Base-by-base conservation (phyloP, 2,797 vertebrate species). In the Chloroceryle inda region DNA sequence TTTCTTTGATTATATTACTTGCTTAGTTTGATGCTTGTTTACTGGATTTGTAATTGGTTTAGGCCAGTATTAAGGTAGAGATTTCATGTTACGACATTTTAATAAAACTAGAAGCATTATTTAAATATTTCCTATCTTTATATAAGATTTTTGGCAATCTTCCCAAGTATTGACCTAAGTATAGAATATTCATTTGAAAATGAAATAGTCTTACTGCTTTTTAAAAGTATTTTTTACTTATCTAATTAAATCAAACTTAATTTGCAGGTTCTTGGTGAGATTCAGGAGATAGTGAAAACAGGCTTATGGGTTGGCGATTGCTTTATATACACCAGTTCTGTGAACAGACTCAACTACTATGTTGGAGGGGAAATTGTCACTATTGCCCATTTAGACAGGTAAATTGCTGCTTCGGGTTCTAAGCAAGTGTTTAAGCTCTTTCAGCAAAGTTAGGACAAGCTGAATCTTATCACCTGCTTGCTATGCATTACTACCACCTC, bases 301-400 rank as follows among this genome's bases (percentile, higher is more conserved):
- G 99, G 99, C 11, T 97, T 99, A 63, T 99, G 99, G 99, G 99
- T 99, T 2, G 99, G 99, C 10, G 99, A 99, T 97, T 99, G 99
- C 96, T 99, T 99, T 97, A 99, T 99, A 98, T 99, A 99, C 97
- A 99, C 99, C 95, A 99, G 99, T 98, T 99, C 99, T 90, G 99
- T 99, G 92, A 99, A 99, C 98, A 99, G 99, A 95, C 98, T 99
- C 85, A 99, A 99, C 98, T 99, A 99, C 95, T 99, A 99, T 3
- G 99, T 99, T 17, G 99, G 99, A 96, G 99, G 99, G 97, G 99
- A 99, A 97, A 99, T 99, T 68, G 99, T 99, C 96, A 99, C 99
- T 37, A 99, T 99, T 95, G 99, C 99, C 96, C 99, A 99, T 80
- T 97, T 99, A 96, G 99, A 99, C 98, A 99, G 99, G 99, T 99